Base-by-base conservation (phyloP, 2,113 vertebrate species). In the Labeo rohita region DNA sequence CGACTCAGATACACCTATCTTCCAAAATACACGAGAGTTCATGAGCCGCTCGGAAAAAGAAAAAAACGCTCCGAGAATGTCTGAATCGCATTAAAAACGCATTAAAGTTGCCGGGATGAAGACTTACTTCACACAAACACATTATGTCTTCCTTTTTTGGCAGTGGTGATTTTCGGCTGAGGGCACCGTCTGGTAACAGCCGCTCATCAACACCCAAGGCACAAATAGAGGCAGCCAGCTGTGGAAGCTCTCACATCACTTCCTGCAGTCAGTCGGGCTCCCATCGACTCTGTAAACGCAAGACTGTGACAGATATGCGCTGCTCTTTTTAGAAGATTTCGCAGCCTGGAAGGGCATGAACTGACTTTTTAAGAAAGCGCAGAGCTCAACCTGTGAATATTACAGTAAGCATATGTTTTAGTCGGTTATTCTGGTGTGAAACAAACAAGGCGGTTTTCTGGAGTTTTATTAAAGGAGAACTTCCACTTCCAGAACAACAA, bases 191-290 rank as follows among this genome's bases (percentile, higher is more conserved):
- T 87, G 56, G 63, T 66, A 83, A 85, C 86, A 89, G 86, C 80
- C 87, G 86, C 84, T 87, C 78, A 81, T 49, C 86, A 74, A 81
- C 84, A 84, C 84, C 82, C 74, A 82, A 73, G 84, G 86, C 89
- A 73, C 86, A 84, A 78, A 86, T 74, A 76, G 84, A 84, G 66
- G 39, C 74, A 86, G 81, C 80, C 52, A 68, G 54, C 80, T 63
- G 86, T 18, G 80, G 49, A 49, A 74, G 43, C 72, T 18, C 81
- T 81, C 65, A 50, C 77, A 36, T 61, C 85, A 23, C 28, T 6
- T 72, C 85, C 56, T 65, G 80, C 43, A 73, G 52, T 87, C 72
- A n/a, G 56, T 39, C 68, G 68, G 78, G 23, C 77, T 83, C 72
- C 7, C 50, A 63, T 49, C n/a, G 47, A 50, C 78, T 36, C 76